Percentiles rank a stretch among this genome's conserved stretches.
Conservation (phyloP, 2,888 invertebrate genomes). For the Cheilosia pagana region DNA sequence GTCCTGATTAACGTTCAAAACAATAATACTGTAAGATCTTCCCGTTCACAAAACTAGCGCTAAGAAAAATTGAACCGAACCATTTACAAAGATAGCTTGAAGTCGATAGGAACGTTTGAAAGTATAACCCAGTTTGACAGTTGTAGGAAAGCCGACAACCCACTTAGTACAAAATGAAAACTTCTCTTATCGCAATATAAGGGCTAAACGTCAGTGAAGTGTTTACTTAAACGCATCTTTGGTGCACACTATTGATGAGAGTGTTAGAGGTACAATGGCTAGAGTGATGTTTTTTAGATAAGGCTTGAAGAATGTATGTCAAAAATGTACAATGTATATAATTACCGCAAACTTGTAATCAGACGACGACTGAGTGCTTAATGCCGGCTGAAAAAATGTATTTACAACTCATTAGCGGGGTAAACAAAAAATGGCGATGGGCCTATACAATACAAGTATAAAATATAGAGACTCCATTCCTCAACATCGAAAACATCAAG, state of each 20-base stretch:
- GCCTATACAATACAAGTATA: slow-evolving; percentile 7
- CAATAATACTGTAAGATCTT: too few species aligned
- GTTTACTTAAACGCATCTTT: neutral
- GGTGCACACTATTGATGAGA: neutral
- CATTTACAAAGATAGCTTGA: too few species aligned
- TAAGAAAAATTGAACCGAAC: too few species aligned
- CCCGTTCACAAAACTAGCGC: too few species aligned
- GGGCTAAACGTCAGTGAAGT: too few species aligned
- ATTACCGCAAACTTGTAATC: slow-evolving; percentile 72
- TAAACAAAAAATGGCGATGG: neutral
- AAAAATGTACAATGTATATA: slow-evolving; percentile 58
- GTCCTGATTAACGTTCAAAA: too few species aligned
- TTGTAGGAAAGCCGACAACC: too few species aligned
- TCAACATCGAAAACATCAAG: slow-evolving; percentile 35
- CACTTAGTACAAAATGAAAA: too few species aligned
- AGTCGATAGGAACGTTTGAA: too few species aligned
- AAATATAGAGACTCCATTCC: slow-evolving; percentile 9
- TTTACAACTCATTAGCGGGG: slow-evolving; percentile 38
- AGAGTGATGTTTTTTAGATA: slow-evolving; percentile 10
- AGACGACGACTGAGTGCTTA: slow-evolving; percentile 38
- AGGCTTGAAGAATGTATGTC: slow-evolving; percentile 49
- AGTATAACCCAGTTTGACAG: too few species aligned
- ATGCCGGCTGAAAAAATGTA: slow-evolving; percentile 65
- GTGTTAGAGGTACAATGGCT: slow-evolving; percentile 1
- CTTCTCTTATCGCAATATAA: too few species aligned